Base-by-base conservation (phyloP, 1,140 invertebrate species). In the Drosophila rufa region DNA sequence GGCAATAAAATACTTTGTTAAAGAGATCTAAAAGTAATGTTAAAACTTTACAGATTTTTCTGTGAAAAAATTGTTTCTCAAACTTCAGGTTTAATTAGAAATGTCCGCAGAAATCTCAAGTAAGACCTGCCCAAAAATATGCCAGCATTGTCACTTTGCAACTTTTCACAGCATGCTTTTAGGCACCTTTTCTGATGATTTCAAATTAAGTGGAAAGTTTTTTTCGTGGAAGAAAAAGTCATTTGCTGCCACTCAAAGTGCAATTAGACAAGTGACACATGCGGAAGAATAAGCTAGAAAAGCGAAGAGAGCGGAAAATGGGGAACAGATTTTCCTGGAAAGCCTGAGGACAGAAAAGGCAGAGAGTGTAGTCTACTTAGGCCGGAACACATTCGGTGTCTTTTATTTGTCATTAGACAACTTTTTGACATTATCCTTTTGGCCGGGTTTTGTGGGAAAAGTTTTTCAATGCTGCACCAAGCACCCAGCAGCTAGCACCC, bases 361-460 rank as follows among this genome's bases (percentile, higher is more conserved):
- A 11, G 17, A 22, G 40, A 58, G 51, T 12, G 48, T 22, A 25
- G 43, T 51, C 46, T 53, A 27, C 61, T 66, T 76, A 76, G 42
- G 19, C 36, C 40, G 9, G 11, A 36, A 30, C 58, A 36, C 58
- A 55, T 38, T 47, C 30, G 42, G 46, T 59, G 59, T 67, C 46
- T 73, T 82, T 77, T 86, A 67, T 79, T 59, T 87, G 83, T 79
- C 83, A 87, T 86, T 82, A 86, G 83, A 66, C 55, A 86, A 87
- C 67, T 82, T 86, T 85, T 68, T 87, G 83, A 50, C 75, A 79
- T 81, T 85, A 75, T 71, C 64, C 67, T 71, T 64, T 75, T 57
- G 66, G 71, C 46, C 22, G 27, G 47, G 60, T 38, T 61, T 59
- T 70, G 59, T 62, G 60, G 46, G 40, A 42, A 77, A 87, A 89